Evolutionary conservation across 37 sponge, comb jelly and placozoan genomes (phyloP).

Genomic region (Spongilla lacustris): DNA sequence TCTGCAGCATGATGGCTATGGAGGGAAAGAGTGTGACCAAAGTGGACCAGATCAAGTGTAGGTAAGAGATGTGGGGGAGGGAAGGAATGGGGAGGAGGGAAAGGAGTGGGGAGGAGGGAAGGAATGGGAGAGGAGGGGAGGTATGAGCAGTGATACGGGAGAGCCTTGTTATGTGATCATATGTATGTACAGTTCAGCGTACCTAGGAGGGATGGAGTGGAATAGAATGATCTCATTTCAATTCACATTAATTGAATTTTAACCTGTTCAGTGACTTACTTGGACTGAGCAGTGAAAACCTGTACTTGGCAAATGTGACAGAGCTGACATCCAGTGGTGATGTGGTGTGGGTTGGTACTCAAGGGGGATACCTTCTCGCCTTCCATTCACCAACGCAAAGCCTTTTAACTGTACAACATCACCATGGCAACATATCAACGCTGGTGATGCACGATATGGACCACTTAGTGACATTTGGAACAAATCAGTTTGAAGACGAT

Average conservation of each 20-base stretch:
- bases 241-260: too few species aligned
- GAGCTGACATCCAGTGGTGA: conserved; percentile 25
- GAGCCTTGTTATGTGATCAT: too few species aligned
- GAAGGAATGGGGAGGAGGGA: background rate
- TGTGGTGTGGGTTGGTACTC: conserved; percentile 67
- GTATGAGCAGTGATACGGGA: too few species aligned
- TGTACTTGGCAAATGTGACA: conserved; percentile 13
- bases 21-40: background rate
- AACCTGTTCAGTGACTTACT: background rate
- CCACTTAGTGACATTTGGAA: conserved; percentile 34
- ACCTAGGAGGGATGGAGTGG: too few species aligned
- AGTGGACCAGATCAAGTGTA: background rate
- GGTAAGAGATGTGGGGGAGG: background rate
- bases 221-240: too few species aligned
- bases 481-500: background rate
- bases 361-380: conserved; percentile 49
- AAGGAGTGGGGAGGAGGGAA: background rate
- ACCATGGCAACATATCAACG: conserved; percentile 3
- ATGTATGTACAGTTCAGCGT: too few species aligned
- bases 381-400: conserved; percentile 47
- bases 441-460: conserved; percentile 15
- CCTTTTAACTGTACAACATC: conserved; percentile 40
- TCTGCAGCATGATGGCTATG: background rate
- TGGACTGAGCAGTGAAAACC: background rate
- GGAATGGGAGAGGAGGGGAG: background rate